These are phyloP conservation scores for Smutsia gigantea DNA, from an alignment of 2,797 vertebrate genomes.

Conservation along the genomic window DNA sequence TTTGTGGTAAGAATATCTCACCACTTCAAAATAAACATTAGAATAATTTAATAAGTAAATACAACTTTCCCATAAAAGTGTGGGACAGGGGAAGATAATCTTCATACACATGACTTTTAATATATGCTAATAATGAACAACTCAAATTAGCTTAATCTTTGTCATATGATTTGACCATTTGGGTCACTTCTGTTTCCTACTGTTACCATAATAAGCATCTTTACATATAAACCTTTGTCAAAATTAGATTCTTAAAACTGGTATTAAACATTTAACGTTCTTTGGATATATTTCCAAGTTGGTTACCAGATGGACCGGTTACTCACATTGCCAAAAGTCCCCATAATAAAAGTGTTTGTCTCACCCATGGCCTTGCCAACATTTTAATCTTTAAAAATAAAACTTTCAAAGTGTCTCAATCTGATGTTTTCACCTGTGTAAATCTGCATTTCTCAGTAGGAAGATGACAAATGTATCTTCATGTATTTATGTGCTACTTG, in stretches of 20 bases:
- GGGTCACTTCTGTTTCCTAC: background rate
- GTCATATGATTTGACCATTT: background rate
- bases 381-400: slow-evolving; percentile 10
- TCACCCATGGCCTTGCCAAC: background rate
- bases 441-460: background rate
- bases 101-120: background rate
- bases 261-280: background rate
- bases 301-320: background rate
- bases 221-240: background rate
- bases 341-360: background rate
- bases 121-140: background rate
- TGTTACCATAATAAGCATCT: background rate
- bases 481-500: background rate
- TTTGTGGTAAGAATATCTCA: background rate
- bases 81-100: background rate
- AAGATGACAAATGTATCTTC: background rate
- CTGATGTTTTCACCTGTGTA: background rate
- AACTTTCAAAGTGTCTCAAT: background rate
- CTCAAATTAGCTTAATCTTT: background rate
- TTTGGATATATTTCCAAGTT: background rate
- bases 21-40: background rate
- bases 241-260: slow-evolving; percentile 5
- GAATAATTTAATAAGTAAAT: background rate
- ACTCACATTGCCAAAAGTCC: background rate
- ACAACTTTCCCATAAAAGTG: background rate